These are phyloP conservation scores for Pipistrellus nathusii DNA, from an alignment of 2,797 vertebrate genomes.

Conservation along the genomic window DNA sequence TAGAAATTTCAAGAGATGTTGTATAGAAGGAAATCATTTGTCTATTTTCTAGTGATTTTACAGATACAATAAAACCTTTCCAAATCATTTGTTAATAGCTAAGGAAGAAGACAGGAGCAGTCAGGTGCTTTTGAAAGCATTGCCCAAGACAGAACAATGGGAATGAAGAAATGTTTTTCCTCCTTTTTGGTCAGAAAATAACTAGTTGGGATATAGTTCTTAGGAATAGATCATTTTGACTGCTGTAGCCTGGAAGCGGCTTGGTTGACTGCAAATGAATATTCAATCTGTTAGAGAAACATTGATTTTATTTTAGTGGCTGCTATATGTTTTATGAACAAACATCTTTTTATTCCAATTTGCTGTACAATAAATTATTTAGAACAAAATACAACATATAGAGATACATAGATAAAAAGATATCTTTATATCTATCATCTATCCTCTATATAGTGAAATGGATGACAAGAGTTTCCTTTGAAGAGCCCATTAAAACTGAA, in stretches of 20 bases:
- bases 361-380: background rate
- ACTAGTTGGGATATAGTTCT: constrained; percentile 12
- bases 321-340: constrained; percentile 39
- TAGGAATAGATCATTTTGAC: constrained; percentile 25
- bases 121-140: constrained; percentile 20
- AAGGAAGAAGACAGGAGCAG: constrained; percentile 12
- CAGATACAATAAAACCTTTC: constrained; percentile 25
- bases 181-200: constrained; percentile 15
- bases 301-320: constrained; percentile 47
- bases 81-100: constrained; percentile 36
- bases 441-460: background rate
- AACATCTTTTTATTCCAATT: background rate
- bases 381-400: constrained; percentile 4
- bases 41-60: constrained; percentile 56
- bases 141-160: background rate
- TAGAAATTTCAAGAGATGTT: constrained; percentile 59
- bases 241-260: background rate
- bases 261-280: constrained; percentile 42
- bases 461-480: background rate
- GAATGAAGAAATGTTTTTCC: background rate
- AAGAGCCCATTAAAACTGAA: background rate
- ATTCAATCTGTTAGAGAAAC: constrained; percentile 37
- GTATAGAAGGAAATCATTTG: constrained; percentile 30
- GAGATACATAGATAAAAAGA: background rate
- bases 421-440: background rate